These are phyloP conservation scores for Crossaster papposus DNA, from an alignment of 53 echinoderm and acorn worm species.

Conservation along the genomic window DNA sequence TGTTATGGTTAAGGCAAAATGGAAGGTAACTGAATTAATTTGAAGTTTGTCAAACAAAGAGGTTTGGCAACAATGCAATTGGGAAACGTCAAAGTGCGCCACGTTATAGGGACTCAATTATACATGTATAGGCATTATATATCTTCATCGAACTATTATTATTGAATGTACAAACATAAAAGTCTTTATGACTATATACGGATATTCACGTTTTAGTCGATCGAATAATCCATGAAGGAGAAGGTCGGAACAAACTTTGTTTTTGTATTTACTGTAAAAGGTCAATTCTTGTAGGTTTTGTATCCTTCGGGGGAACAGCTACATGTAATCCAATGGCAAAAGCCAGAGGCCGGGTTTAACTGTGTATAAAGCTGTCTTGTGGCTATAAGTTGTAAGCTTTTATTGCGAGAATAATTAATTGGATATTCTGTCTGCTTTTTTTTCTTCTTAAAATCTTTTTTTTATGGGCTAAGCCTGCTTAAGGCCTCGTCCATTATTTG, in stretches of 20 bases:
- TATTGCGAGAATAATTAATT: neutral
- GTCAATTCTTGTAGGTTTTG: neutral
- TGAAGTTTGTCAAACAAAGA: too few relatives aligned
- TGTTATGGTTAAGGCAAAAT: too few relatives aligned
- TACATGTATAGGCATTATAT: too few relatives aligned
- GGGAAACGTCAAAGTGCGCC: too few relatives aligned
- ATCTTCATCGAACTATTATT: too few relatives aligned
- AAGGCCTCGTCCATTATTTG: slow-evolving; percentile 20
- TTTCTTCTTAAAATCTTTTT: neutral
- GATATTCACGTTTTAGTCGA: neutral
- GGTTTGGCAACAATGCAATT: too few relatives aligned
- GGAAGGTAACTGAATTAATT: too few relatives aligned
- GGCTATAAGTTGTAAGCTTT: slow-evolving; percentile 3
- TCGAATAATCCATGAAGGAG: neutral
- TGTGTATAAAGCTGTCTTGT: neutral
- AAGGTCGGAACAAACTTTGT: too few relatives aligned
- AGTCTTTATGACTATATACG: too few relatives aligned
- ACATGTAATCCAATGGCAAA: neutral
- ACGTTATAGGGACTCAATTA: too few relatives aligned
- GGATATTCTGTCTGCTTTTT: neutral
- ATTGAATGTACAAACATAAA: too few relatives aligned
- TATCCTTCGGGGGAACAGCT: neutral
- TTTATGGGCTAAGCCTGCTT: slow-evolving; percentile 42
- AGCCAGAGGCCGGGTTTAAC: slow-evolving; percentile 24
- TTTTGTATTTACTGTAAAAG: neutral